A percentile compares a stretch with the other conserved stretches of the same genome.
phyloP scores from a whole-genome alignment of 2,797 vertebrate genomes.

The Thalassophryne amazonica region DNA sequence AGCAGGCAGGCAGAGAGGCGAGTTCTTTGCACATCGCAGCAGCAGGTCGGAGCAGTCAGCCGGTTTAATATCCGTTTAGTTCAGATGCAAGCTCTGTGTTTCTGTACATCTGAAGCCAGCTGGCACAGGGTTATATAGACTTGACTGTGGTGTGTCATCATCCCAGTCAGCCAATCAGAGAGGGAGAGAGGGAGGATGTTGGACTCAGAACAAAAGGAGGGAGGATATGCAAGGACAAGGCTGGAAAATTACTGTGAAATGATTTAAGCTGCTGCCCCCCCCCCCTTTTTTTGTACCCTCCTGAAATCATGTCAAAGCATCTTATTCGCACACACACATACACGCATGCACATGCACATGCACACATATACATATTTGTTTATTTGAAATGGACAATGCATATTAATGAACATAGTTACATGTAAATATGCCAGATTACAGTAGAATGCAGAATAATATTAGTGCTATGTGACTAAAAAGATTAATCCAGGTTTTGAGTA shows the following conservation, averaged over 20 bases:
- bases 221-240: constrained; percentile 22
- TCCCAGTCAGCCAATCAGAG: constrained; percentile 60
- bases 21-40: constrained; percentile 87
- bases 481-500: no score
- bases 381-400: no score
- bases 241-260: constrained; percentile 39
- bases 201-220: constrained; percentile 1
- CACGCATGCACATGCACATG: no score
- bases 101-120: constrained; percentile 44
- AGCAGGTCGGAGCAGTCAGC: constrained; percentile 19
- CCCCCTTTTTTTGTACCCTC: constrained; percentile 4
- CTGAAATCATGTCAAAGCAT: constrained; percentile 19
- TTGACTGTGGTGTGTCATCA: constrained; percentile 53
- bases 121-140: constrained; percentile 66
- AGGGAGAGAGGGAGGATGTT: neutral
- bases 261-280: constrained; percentile 21
- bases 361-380: no score
- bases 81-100: constrained; percentile 30
- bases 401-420: no score
- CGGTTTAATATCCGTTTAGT: constrained; percentile 40
- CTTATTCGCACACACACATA: neutral
- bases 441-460: no score
- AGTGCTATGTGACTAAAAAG: no score
- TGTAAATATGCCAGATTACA: no score
- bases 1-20: constrained; percentile 79